phyloP scores from a whole-genome alignment of 2,113 vertebrate species.

The Eulemur macaco region DNA sequence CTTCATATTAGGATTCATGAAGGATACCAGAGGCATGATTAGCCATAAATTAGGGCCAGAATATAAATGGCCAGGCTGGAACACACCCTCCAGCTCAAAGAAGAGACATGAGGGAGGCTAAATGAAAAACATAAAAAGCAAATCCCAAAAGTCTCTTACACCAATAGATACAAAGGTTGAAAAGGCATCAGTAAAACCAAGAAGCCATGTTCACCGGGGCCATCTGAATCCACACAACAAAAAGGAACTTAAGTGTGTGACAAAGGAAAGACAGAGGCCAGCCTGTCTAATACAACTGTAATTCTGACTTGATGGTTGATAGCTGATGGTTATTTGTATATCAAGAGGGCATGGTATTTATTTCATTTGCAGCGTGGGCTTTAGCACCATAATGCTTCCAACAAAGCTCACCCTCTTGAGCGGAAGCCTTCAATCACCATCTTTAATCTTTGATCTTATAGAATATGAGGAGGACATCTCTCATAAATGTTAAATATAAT shows the following conservation, averaged over 20 bases:
- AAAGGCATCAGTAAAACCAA: neutral
- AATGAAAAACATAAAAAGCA: neutral
- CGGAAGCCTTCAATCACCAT: neutral
- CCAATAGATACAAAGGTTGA: neutral
- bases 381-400: neutral
- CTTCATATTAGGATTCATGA: conserved; percentile 71
- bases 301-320: neutral
- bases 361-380: accelerated
- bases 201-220: neutral
- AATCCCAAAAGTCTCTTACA: neutral
- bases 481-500: neutral
- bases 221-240: neutral
- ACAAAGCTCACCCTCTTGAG: neutral
- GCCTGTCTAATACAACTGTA: neutral
- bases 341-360: neutral
- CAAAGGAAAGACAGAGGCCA: neutral
- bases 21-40: conserved; percentile 45
- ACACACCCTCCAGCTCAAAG: neutral
- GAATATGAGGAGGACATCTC: neutral
- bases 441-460: conserved; percentile 2
- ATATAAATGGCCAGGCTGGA: neutral
- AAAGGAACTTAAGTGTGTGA: neutral
- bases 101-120: neutral
- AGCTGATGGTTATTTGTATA: neutral
- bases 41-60: conserved; percentile 68